A percentile compares a stretch with the other conserved stretches of the same genome.
These are phyloP conservation scores for Stramonita haemastoma DNA, from an alignment of 2,888 invertebrate genomes.

Conservation along the genomic window DNA sequence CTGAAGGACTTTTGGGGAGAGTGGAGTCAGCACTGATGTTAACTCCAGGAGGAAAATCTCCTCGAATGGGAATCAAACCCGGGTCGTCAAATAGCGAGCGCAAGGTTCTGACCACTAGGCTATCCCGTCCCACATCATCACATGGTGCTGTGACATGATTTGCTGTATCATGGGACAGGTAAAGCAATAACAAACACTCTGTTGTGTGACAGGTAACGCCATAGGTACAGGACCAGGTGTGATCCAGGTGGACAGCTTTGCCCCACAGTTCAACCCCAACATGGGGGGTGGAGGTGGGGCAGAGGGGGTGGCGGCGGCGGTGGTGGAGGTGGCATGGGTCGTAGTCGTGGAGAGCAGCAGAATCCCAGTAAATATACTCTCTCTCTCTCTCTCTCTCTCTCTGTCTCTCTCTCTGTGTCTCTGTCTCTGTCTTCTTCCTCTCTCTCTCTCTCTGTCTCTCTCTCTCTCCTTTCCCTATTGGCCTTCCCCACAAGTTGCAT, in stretches of 20 bases:
- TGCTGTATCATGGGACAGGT: background rate
- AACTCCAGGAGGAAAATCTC: too few relatives aligned
- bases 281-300: slow-evolving; percentile 39
- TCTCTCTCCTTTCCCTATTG: background rate
- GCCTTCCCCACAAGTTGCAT: background rate
- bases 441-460: background rate
- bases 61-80: too few relatives aligned
- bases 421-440: too few relatives aligned
- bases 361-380: slow-evolving; percentile 48
- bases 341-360: slow-evolving; percentile 55
- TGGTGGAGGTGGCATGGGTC: slow-evolving; percentile 53
- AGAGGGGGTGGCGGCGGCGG: background rate
- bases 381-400: background rate
- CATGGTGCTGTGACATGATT: too few relatives aligned
- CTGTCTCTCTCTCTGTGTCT: too few relatives aligned
- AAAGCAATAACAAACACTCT: background rate
- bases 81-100: too few relatives aligned
- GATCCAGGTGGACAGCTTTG: slow-evolving; percentile 75
- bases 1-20: too few relatives aligned
- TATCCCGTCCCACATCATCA: too few relatives aligned
- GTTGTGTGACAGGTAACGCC: slow-evolving; percentile 75
- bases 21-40: too few relatives aligned
- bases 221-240: slow-evolving; percentile 81
- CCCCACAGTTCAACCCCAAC: slow-evolving; percentile 55
- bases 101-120: too few relatives aligned